phyloP scores from a whole-genome alignment of 2,113 vertebrate species.

The Phocoena phocoena region DNA sequence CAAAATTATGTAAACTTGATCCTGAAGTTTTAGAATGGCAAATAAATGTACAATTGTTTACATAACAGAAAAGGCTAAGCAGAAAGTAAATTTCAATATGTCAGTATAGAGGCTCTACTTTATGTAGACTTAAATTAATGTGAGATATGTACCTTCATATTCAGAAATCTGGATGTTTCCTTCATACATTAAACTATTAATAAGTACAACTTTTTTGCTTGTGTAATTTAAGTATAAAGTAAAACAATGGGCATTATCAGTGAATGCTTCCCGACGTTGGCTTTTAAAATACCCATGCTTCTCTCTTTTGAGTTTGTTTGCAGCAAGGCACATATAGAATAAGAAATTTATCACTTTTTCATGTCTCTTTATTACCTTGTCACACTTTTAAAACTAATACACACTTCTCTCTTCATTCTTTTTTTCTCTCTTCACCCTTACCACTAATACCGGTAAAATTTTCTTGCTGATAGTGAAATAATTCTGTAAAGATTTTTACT shows the following conservation, averaged over 20 bases:
- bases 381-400: constrained; percentile 37
- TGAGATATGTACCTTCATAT: constrained; percentile 93
- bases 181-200: constrained; percentile 94
- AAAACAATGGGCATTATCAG: constrained; percentile 72
- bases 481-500: constrained; percentile 49
- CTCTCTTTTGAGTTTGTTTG: constrained; percentile 56
- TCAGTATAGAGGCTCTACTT: constrained; percentile 92
- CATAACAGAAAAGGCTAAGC: constrained; percentile 91
- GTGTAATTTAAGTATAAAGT: constrained; percentile 85
- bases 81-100: constrained; percentile 91
- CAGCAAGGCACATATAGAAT: constrained; percentile 37
- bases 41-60: constrained; percentile 94
- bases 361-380: constrained; percentile 57
- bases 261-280: constrained; percentile 41
- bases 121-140: constrained; percentile 92
- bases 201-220: constrained; percentile 88
- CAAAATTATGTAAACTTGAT: constrained; percentile 92
- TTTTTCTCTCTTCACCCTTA: constrained; percentile 37
- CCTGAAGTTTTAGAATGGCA: constrained; percentile 92
- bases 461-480: neutral
- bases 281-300: constrained; percentile 57
- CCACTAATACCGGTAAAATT: constrained; percentile 27
- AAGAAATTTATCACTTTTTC: constrained; percentile 32
- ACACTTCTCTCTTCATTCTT: constrained; percentile 44
- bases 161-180: constrained; percentile 92